These are phyloP conservation scores for Oryzaephilus surinamensis DNA, from an alignment of 1,140 invertebrate species.

Conservation along the genomic window DNA sequence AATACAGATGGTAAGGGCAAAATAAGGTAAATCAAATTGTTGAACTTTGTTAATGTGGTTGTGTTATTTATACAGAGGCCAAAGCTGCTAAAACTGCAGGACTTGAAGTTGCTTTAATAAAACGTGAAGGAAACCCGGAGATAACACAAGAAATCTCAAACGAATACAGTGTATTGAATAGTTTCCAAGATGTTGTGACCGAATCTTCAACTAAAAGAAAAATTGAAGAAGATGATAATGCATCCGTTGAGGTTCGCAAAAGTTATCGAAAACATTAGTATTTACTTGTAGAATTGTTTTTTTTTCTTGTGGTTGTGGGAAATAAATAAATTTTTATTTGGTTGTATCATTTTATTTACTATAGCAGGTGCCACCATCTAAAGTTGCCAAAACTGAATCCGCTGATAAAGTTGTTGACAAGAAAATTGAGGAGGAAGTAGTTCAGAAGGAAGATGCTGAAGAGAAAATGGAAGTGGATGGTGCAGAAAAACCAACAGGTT, in stretches of 20 bases:
- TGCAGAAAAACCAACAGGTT: conserved; percentile 1
- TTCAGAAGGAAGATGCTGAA: neutral
- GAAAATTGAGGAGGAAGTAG: conserved; percentile 6
- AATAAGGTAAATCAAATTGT: conserved; percentile 42
- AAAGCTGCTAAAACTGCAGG: conserved; percentile 67
- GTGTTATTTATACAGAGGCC: conserved; percentile 46
- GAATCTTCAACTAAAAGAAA: conserved; percentile 28
- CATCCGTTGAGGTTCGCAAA: conserved; percentile 20
- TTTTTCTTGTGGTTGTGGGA: no score
- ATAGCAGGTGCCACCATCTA: conserved; percentile 12
- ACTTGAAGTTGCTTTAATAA: conserved; percentile 53
- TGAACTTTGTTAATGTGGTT: neutral
- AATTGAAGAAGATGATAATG: conserved; percentile 17
- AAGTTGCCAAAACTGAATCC: conserved; percentile 15
- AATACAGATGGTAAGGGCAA: conserved; percentile 59
- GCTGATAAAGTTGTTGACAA: conserved; percentile 5
- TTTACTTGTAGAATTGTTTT: conserved; percentile 2
- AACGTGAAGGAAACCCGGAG: conserved; percentile 65
- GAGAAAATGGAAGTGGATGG: conserved; percentile 6
- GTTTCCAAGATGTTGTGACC: conserved; percentile 39
- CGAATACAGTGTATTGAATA: conserved; percentile 47
- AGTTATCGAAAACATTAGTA: neutral
- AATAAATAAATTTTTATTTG: conserved; percentile 5
- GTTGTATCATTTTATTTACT: neutral
- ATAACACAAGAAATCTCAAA: conserved; percentile 49